Percentiles rank a stretch among this genome's conserved stretches.
Conservation (phyloP, 2,888 invertebrate genomes). For the Dermolepida albohirtum region DNA sequence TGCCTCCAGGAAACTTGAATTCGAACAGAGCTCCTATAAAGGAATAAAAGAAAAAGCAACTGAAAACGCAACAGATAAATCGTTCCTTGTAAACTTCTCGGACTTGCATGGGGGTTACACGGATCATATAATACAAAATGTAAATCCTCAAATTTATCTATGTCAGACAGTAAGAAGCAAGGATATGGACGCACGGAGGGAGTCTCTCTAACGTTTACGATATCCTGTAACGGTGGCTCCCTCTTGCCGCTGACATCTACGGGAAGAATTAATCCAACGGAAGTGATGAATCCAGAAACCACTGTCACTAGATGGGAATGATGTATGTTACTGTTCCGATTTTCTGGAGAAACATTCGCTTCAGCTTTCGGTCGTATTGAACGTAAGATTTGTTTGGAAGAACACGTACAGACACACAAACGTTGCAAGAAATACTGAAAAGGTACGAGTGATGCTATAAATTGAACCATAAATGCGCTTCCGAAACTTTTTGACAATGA, state of each 20-base stretch:
- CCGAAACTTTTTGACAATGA: too few relatives aligned
- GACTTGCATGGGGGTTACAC: conserved; percentile 25
- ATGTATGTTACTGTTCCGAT: conserved; percentile 19
- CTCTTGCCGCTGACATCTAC: conserved; percentile 18
- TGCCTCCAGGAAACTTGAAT: too few relatives aligned
- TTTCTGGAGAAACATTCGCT: too few relatives aligned
- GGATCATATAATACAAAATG: conserved; percentile 37
- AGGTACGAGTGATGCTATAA: too few relatives aligned
- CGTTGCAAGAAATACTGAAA: too few relatives aligned
- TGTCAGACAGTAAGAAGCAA: conserved; percentile 22
- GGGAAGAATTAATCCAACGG: conserved; percentile 31
- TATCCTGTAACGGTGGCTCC: conserved; percentile 6
- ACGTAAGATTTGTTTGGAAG: too few relatives aligned
- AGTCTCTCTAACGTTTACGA: not conserved
- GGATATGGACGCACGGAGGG: not conserved
- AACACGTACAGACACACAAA: too few relatives aligned
- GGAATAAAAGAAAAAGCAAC: not conserved
- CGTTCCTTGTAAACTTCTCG: conserved; percentile 35
- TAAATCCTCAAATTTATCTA: conserved; percentile 36
- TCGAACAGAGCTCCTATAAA: not conserved
- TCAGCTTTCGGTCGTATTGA: too few relatives aligned
- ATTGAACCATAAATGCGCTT: too few relatives aligned
- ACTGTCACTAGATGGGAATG: conserved; percentile 31
- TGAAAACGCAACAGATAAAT: conserved; percentile 33
- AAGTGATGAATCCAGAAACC: conserved; percentile 35